Percentiles rank a stretch among this genome's conserved stretches.
phyloP scores from a whole-genome alignment of 2,113 vertebrate species.

The Daphoenositta chrysoptera region DNA sequence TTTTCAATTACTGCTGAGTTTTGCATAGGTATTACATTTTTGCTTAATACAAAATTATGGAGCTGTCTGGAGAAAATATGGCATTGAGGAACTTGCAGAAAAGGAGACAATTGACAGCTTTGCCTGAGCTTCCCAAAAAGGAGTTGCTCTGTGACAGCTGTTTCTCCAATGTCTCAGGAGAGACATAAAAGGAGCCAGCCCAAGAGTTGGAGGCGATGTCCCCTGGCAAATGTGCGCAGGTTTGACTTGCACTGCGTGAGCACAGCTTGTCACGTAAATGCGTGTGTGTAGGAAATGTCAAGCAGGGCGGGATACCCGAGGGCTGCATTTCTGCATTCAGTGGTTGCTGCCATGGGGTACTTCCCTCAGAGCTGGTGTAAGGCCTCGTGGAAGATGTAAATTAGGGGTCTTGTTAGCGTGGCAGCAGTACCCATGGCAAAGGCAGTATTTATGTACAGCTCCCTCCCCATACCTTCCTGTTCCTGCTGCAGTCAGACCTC shows the following conservation, averaged over 20 bases:
- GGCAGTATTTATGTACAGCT: background rate
- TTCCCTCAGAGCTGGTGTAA: background rate
- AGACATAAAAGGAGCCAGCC: background rate
- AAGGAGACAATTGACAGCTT: background rate
- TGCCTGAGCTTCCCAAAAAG: background rate
- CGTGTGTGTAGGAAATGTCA: rapidly evolving
- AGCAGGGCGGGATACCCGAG: background rate
- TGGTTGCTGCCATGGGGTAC: background rate
- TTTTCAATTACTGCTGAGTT: background rate
- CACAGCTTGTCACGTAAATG: background rate
- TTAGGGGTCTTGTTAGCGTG: rapidly evolving
- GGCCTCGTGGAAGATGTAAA: background rate
- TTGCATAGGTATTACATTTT: background rate
- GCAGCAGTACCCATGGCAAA: background rate
- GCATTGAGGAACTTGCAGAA: background rate
- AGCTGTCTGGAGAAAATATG: background rate
- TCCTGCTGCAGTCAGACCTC: background rate
- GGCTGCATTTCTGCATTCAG: background rate
- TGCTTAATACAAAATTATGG: background rate
- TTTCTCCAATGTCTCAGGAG: background rate
- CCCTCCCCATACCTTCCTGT: background rate
- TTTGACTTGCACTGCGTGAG: background rate
- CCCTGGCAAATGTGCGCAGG: background rate
- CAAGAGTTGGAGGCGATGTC: background rate
- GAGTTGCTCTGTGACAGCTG: background rate